Base-by-base conservation (phyloP, 1,140 invertebrate species). In the Heliothis virescens region DNA sequence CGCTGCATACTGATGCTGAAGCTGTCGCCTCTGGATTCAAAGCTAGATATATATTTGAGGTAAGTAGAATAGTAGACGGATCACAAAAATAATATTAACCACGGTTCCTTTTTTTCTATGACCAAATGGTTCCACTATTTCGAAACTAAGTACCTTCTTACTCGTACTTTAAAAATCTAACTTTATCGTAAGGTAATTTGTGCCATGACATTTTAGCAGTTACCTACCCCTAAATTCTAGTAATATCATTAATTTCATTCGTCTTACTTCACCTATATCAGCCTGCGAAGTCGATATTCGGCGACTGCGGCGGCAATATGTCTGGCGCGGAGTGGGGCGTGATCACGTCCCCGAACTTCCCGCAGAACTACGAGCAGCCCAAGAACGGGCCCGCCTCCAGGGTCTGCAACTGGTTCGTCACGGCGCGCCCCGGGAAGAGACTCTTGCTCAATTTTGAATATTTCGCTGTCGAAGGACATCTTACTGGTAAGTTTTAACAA, bases 381-480 rank as follows among this genome's bases (percentile, higher is more conserved):
- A 95, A 96, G 9, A 95, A 96, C 82, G 96, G 97, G 69, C 95
- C 96, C 79, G 97, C 98, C 9, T 97, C 97, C 80, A 97, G 97
- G 90, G 97, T 97, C 34, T 99, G 98, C 94, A 98, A 99, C 95
- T 99, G 98, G 98, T 98, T 97, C 89, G 97, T 99, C 89, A 97
- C 96, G 74, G 98, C 98, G 41, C 95, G 96, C 83, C 97, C 97
- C 16, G 97, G 97, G 85, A 97, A 98, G 90, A 97, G 97, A 87
- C 96, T 99, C 86, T 96, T 98, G 87, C 96, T 99, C 86, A 97
- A 98, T 94, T 99, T 99, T 92, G 97, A 98, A 86, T 95, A 96
- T 74, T 99, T 99, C 90, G 97, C 97, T 12, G 97, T 99, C 34
- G 98, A 99, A 94, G 98, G 98, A 82, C 97, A 98, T 90, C 97